Evolutionary conservation across 2,113 vertebrate genomes (phyloP).

Genomic region (human (Homo sapiens)): DNA sequence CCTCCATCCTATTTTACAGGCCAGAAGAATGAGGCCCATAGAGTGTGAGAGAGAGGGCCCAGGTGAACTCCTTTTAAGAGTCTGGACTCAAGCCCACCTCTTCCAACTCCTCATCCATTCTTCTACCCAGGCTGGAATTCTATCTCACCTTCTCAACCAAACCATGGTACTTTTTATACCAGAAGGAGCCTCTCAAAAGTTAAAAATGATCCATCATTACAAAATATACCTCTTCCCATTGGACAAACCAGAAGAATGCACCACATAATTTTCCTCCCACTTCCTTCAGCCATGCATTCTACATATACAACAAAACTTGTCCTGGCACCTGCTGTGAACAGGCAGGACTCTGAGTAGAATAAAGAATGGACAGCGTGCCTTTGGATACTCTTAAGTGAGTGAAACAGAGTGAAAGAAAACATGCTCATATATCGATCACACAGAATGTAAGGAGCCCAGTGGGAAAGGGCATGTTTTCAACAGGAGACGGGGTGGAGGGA

Average conservation of each 20-base stretch:
- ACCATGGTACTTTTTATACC: neutral
- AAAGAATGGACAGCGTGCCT: neutral
- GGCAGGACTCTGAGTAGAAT: neutral
- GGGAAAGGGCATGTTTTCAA: neutral
- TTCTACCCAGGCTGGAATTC: neutral
- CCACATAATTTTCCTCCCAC: neutral
- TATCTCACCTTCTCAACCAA: neutral
- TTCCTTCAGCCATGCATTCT: neutral
- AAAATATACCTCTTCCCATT: neutral
- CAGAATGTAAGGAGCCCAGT: rapidly evolving
- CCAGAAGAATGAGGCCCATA: neutral
- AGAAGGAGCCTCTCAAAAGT: neutral
- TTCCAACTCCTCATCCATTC: neutral
- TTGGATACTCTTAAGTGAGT: neutral
- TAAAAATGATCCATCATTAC: neutral
- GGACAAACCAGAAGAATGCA: neutral
- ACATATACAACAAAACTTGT: neutral
- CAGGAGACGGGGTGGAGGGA: neutral
- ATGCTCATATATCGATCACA: neutral
- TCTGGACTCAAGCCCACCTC: neutral
- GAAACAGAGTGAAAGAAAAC: neutral
- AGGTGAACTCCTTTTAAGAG: neutral
- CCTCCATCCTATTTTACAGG: neutral
- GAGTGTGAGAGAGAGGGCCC: neutral
- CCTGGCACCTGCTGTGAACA: neutral